Base-by-base conservation (phyloP, 2,113 vertebrate species). In the Lophius piscatorius region DNA sequence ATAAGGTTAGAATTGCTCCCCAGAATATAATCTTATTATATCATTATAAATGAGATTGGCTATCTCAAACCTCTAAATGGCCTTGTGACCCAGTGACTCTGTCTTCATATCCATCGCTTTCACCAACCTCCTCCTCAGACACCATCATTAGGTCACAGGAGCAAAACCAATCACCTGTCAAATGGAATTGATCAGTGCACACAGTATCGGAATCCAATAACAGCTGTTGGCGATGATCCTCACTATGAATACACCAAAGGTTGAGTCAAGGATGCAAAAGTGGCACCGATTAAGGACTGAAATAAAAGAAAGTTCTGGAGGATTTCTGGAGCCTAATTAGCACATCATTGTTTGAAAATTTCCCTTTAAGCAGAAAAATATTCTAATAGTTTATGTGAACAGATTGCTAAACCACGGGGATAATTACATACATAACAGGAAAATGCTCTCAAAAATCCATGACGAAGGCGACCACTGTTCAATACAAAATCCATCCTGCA, bases 221-320 rank as follows among this genome's bases (percentile, higher is more conserved):
- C n/a, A n/a, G n/a, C n/a, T n/a, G n/a, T n/a, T n/a, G n/a, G n/a
- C n/a, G n/a, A n/a, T n/a, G n/a, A n/a, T n/a, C n/a, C n/a, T n/a
- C n/a, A n/a, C n/a, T n/a, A n/a, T n/a, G 56, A 83, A 90, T 82
- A 57, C 78, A 86, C 82, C 88, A 78, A 71, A 79, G 80, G 73
- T 49, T 54, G 71, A 67, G 38, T 78, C 70, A 80, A 79, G 61
- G 72, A 56, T 69, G 49, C 42, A 23, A 46, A 29, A 42, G 51
- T 48, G n/a, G 26, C 34, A 38, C n/a, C 12, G 39, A 63, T 75
- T 78, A 68, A 71, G 21, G 39, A 76, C 63, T 86, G 75, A 78
- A 23, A 70, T 33, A 28, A 63, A 42, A 73, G 74, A n/a, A n/a
- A n/a, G n/a, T n/a, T n/a, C n/a, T n/a, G n/a, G n/a, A n/a, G n/a